These are phyloP conservation scores for mouse (Mus musculus) DNA, from an alignment of 2,113 vertebrate genomes.

Conservation along the genomic window DNA sequence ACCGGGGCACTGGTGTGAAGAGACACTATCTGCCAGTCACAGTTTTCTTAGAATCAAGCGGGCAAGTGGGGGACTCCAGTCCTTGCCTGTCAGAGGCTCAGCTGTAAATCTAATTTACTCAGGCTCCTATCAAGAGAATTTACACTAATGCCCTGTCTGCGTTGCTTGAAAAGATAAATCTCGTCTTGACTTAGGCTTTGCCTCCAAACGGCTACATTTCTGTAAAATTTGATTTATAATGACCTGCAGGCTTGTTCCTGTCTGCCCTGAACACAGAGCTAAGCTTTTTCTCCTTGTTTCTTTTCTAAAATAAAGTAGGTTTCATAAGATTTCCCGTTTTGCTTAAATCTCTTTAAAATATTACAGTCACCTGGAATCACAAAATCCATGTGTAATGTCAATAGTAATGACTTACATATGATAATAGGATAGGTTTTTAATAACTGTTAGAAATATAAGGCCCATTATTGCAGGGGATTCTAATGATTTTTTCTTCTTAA, in stretches of 20 bases:
- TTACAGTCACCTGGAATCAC: background rate
- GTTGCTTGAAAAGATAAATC: constrained; percentile 75
- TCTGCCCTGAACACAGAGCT: background rate
- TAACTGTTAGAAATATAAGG: constrained; percentile 32
- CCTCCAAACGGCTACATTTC: constrained; percentile 29
- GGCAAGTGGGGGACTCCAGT: background rate
- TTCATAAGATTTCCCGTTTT: background rate
- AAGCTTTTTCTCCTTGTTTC: background rate
- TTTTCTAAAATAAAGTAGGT: background rate
- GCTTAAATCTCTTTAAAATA: background rate
- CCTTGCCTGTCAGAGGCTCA: constrained; percentile 4
- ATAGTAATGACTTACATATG: background rate
- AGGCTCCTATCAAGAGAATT: constrained; percentile 52
- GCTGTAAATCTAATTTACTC: constrained; percentile 61
- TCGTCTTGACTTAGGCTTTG: constrained; percentile 62
- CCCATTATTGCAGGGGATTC: background rate
- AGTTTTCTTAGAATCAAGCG: constrained; percentile 48
- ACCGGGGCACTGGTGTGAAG: constrained; percentile 64
- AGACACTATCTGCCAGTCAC: constrained; percentile 67
- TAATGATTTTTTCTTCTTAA: constrained; percentile 10
- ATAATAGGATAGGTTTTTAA: constrained; percentile 66
- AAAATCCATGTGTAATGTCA: background rate
- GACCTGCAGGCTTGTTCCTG: constrained; percentile 8
- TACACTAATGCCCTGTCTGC: constrained; percentile 10
- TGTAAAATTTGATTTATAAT: constrained; percentile 44